phyloP scores from a whole-genome alignment of 2,888 invertebrate genomes.

The Deilephila porcellus region DNA sequence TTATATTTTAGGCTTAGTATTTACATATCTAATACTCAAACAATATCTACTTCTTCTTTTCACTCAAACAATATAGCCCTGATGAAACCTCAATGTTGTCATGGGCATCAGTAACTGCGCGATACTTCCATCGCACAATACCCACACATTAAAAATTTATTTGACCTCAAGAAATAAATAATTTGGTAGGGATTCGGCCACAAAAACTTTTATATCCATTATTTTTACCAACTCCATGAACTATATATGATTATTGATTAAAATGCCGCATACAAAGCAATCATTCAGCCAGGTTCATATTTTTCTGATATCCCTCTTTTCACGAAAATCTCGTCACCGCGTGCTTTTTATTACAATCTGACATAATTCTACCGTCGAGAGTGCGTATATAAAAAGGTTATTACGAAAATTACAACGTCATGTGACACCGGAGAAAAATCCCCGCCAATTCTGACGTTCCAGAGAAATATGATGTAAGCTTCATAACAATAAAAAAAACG shows the following conservation, averaged over 20 bases:
- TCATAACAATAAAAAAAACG: constrained; percentile 29
- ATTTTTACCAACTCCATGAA: too few species aligned
- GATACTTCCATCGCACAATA: too few species aligned
- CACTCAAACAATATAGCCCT: too few species aligned
- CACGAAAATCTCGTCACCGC: constrained; percentile 23
- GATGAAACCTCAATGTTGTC: too few species aligned
- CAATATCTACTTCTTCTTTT: too few species aligned
- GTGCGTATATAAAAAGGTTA: constrained; percentile 28
- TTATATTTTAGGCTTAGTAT: too few species aligned
- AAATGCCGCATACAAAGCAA: not conserved
- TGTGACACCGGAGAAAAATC: constrained; percentile 25
- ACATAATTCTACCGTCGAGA: constrained; percentile 19
- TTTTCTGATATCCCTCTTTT: constrained; percentile 5
- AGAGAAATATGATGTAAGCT: constrained; percentile 29
- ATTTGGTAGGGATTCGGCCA: too few species aligned
- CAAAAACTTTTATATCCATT: too few species aligned
- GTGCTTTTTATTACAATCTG: constrained; percentile 23
- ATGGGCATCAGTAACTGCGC: too few species aligned
- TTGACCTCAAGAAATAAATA: too few species aligned
- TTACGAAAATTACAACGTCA: constrained; percentile 24
- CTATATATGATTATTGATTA: not conserved
- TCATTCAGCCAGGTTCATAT: not conserved
- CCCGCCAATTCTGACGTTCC: constrained; percentile 22
- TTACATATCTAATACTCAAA: too few species aligned
- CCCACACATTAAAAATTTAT: too few species aligned